A percentile compares a stretch with the other conserved stretches of the same genome.
Evolutionary conservation across 1,140 invertebrate genomes (phyloP).

Genomic region (Plodia interpunctella): DNA sequence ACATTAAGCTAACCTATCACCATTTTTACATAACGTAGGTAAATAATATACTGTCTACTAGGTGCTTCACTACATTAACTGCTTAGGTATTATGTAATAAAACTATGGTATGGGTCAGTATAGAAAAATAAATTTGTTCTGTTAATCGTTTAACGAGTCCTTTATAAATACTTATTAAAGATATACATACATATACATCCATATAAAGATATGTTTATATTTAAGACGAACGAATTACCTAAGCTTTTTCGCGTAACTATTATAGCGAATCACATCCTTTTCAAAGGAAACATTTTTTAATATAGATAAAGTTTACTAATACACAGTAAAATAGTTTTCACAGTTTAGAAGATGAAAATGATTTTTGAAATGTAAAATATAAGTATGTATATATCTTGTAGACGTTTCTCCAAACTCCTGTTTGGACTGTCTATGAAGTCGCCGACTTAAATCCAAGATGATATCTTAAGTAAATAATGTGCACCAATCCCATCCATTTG

Average conservation of each 20-base stretch:
- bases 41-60: slow-evolving; percentile 21
- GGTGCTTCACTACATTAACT: background rate
- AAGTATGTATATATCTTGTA: background rate
- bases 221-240: background rate
- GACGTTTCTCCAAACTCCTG: background rate
- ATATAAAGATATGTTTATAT: background rate
- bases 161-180: background rate
- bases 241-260: too few species aligned
- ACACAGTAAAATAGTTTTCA: background rate
- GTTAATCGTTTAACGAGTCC: background rate
- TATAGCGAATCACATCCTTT: too few species aligned
- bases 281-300: too few species aligned
- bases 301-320: too few species aligned
- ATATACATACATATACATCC: background rate
- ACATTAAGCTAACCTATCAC: slow-evolving; percentile 36
- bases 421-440: background rate
- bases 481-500: slow-evolving; percentile 30
- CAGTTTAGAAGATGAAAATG: background rate
- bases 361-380: background rate
- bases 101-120: background rate
- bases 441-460: slow-evolving; percentile 7
- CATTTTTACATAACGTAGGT: slow-evolving; percentile 31
- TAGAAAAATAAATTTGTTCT: background rate
- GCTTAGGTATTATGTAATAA: background rate
- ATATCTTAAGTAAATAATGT: slow-evolving; percentile 28